Evolutionary conservation across 2,113 vertebrate species (phyloP).

Genomic region (Sorex fumeus): DNA sequence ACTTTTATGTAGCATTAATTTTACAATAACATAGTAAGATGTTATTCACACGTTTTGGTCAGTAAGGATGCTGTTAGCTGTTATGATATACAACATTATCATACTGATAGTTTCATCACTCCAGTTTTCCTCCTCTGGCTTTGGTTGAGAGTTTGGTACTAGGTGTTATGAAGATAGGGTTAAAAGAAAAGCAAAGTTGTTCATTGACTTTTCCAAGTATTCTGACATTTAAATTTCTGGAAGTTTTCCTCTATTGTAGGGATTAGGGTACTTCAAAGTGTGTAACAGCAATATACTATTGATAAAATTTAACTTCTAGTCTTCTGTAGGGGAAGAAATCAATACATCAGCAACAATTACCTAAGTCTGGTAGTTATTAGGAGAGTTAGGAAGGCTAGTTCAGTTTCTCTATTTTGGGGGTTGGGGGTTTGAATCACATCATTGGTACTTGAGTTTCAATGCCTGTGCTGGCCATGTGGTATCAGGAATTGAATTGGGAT

Average conservation of each 20-base stretch:
- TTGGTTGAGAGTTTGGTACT: not conserved
- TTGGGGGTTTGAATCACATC: no score
- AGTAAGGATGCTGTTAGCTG: not conserved
- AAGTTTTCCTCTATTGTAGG: not conserved
- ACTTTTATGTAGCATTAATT: not conserved
- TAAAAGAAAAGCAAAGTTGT: not conserved
- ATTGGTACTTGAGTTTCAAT: not conserved
- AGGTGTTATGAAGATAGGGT: not conserved
- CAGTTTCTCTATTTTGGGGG: no score
- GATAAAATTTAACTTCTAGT: conserved; percentile 16
- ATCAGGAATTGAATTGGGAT: no score
- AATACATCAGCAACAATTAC: conserved; percentile 30
- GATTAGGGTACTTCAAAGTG: not conserved
- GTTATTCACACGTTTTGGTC: not conserved
- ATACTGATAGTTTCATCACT: not conserved
- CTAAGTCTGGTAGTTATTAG: not conserved
- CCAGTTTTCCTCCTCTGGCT: not conserved
- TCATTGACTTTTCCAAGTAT: conserved; percentile 33
- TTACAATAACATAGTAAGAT: not conserved
- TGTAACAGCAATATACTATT: conserved; percentile 16
- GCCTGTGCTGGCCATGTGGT: no score
- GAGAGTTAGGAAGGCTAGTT: not conserved
- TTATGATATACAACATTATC: not conserved
- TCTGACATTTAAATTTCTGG: conserved; percentile 22
- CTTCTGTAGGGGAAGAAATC: not conserved